These are phyloP conservation scores for Lysiphlebus fabarum DNA, from an alignment of 1,140 invertebrate species.

Conservation along the genomic window DNA sequence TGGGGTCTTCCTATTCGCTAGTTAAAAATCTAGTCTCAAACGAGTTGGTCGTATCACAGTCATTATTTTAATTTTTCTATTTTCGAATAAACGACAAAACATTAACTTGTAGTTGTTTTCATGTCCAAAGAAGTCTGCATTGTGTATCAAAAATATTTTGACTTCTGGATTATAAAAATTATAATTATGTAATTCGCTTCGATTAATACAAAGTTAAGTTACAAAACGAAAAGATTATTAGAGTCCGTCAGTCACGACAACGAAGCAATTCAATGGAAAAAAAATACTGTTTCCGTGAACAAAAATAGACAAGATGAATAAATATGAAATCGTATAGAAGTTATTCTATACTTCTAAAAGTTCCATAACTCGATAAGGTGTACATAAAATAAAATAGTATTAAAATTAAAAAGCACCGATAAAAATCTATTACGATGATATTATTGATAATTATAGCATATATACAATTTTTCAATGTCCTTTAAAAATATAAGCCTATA, in stretches of 20 bases:
- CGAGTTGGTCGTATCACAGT: not conserved
- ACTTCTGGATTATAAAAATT: not conserved
- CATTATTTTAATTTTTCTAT: slow-evolving; percentile 16
- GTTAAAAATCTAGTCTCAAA: not conserved
- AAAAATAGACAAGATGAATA: not conserved
- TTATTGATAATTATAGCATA: slow-evolving; percentile 32
- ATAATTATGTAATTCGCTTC: no score
- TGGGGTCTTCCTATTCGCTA: not conserved
- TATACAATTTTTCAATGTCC: slow-evolving; percentile 56
- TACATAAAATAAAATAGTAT: slow-evolving; percentile 43
- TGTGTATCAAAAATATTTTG: not conserved
- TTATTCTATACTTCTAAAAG: slow-evolving; percentile 11
- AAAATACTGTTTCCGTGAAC: slow-evolving; percentile 1
- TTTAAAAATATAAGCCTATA: slow-evolving; percentile 51
- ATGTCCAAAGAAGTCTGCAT: no score
- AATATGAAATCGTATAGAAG: slow-evolving; percentile 7
- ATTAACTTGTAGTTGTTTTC: slow-evolving; percentile 26
- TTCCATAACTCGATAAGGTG: slow-evolving; percentile 3
- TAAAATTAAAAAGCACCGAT: slow-evolving; percentile 29
- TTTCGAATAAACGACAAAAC: not conserved
- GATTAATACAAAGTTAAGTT: no score
- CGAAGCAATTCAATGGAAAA: no score
- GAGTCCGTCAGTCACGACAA: no score
- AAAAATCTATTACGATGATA: no score
- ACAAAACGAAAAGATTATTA: no score